Evolutionary conservation across 2,888 invertebrate species (phyloP).

Genomic region (Congeria kusceri): DNA sequence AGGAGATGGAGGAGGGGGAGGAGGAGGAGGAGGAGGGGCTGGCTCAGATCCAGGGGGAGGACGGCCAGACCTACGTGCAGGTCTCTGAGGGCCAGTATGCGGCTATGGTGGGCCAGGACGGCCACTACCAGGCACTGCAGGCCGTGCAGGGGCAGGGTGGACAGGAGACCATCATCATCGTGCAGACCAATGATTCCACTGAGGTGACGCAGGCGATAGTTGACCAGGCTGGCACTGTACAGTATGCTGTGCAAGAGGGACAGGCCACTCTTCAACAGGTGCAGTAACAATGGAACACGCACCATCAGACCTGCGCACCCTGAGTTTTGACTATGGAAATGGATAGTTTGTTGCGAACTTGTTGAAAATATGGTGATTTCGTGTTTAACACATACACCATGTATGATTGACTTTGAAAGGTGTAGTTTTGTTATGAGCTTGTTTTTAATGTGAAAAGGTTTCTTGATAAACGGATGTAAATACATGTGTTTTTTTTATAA

Average conservation of each 20-base stretch:
- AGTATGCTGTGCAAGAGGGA: conserved; percentile 75
- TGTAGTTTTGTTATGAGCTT: too few relatives aligned
- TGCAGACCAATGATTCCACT: conserved; percentile 79
- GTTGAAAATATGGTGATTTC: neutral
- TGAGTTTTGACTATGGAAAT: too few relatives aligned
- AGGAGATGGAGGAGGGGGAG: conserved; percentile 57
- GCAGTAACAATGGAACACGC: too few relatives aligned
- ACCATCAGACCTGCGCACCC: too few relatives aligned
- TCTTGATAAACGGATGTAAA: too few relatives aligned
- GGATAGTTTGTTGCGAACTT: too few relatives aligned
- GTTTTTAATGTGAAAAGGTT: too few relatives aligned
- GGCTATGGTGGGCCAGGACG: conserved; percentile 75
- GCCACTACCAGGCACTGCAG: conserved; percentile 79
- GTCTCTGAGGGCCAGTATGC: conserved; percentile 65
- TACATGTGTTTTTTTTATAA: too few relatives aligned
- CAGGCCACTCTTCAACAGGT: conserved; percentile 1
- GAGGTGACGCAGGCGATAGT: conserved; percentile 82
- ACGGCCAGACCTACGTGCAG: conserved; percentile 62
- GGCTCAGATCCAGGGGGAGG: conserved; percentile 61
- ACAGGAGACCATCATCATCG: conserved; percentile 82
- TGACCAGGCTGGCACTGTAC: conserved; percentile 77
- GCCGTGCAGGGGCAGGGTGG: conserved; percentile 78
- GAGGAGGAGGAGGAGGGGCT: conserved; percentile 65
- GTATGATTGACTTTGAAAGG: neutral
- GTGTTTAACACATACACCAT: neutral